A percentile compares a stretch with the other conserved stretches of the same genome.
phyloP scores from a whole-genome alignment of 1,140 invertebrate genomes.

The Drosophila bipectinata region DNA sequence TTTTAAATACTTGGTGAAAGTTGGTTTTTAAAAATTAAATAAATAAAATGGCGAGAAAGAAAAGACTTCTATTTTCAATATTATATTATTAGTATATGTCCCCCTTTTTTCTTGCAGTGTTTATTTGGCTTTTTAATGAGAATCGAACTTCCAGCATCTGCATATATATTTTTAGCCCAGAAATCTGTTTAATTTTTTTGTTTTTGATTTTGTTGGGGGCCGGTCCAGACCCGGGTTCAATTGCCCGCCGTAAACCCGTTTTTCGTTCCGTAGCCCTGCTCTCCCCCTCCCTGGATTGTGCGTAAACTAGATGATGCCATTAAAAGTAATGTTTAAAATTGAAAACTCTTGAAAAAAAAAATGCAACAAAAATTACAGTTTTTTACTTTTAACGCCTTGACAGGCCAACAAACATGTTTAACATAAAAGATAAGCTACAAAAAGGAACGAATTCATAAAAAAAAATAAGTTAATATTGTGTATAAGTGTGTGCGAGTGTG shows the following conservation, averaged over 20 bases:
- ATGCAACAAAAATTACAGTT: conserved; percentile 9
- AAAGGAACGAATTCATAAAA: conserved; percentile 16
- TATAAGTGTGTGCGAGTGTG: conserved; percentile 19
- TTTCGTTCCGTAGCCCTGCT: neutral
- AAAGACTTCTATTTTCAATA: no score
- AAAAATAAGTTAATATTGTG: conserved; percentile 31
- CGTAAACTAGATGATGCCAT: conserved; percentile 56
- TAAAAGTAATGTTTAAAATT: conserved; percentile 49
- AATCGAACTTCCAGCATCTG: conserved; percentile 37
- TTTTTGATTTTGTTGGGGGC: conserved; percentile 30
- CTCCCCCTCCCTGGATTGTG: conserved; percentile 1
- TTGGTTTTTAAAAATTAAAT: no score
- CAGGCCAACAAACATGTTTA: conserved; percentile 43
- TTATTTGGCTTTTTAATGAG: conserved; percentile 16
- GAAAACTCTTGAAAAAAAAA: conserved; percentile 20
- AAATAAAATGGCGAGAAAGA: no score
- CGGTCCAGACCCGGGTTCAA: conserved; percentile 33
- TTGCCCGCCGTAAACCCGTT: conserved; percentile 32
- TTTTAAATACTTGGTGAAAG: no score
- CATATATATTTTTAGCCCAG: conserved; percentile 52
- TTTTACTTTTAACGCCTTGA: conserved; percentile 33
- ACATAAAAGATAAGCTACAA: conserved; percentile 47
- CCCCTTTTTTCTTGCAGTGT: conserved; percentile 3
- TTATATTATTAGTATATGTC: neutral
- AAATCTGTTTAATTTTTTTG: conserved; percentile 20